Evolutionary conservation across 2,888 invertebrate genomes (phyloP), one percentile per base, ranked within the genome.

Genomic region (Heliconius aoede): DNA sequence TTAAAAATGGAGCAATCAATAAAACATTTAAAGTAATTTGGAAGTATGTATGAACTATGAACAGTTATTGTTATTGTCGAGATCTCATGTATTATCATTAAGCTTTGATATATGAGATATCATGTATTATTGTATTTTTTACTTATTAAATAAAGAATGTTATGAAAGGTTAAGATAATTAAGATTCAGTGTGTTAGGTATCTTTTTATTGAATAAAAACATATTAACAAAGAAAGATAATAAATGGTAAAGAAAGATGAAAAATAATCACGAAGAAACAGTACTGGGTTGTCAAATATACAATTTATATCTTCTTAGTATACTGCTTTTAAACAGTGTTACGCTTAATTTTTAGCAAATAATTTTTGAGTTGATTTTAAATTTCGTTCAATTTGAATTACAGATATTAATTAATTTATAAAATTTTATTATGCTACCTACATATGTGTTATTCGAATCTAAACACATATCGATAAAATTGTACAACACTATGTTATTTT

Each of bases 401-500:
- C 18, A 46, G 18, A 46, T 21, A 18, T 46, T 18, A 46, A 46
- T 46, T 46, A 3, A 40, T 15, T 4, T 0, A 7, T 5, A 46
- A 18, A 5, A 46, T 18, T 46, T 18, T 40, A 21, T 18, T 51
- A 3, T n/a, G 8, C n/a, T 55, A 9, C 55, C 40, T 15, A 40
- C 3, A 51, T 51, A 51, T 51, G n/a, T 51, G 4, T 21, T 51
- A 51, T 21, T 18, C 40, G 5, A 40, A 51, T 3, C 21, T 8
- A 15, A 26, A 64, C n/a, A n/a, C n/a, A n/a, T 65, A 65, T 36
- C 32, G 65, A 65, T 65, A 65, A 21, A 21, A 74, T 26, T 26
- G 51, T 55, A 7, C 71, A 58, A 18, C 72, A 36, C 72, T 60
- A 40, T 72, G 24, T 71, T 71, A 60, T 71, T 72, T 65, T 32